Conservation (phyloP, 2,113 vertebrate species). For the Sander vitreus region DNA sequence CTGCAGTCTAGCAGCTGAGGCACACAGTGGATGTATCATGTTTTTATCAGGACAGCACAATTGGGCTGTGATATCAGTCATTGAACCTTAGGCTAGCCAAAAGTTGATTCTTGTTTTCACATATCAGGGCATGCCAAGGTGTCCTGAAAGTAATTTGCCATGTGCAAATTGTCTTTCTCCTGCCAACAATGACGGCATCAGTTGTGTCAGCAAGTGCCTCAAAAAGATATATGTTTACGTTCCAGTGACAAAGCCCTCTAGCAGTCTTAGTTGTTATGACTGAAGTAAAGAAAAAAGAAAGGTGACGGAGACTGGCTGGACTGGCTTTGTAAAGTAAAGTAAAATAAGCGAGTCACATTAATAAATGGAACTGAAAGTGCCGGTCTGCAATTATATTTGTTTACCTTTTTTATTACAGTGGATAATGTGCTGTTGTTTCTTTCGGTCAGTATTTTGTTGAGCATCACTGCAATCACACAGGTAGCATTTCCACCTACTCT, state of each 20-base stretch:
- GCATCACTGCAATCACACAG: slow-evolving; percentile 3
- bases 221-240: neutral
- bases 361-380: neutral
- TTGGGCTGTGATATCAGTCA: neutral
- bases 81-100: neutral
- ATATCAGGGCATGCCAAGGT: neutral
- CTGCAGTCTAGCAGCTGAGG: neutral
- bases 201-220: neutral
- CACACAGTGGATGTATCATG: neutral
- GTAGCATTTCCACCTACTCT: slow-evolving; percentile 19
- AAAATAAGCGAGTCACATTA: neutral
- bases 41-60: neutral
- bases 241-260: neutral
- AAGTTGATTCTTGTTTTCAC: neutral
- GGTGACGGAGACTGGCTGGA: too few relatives aligned
- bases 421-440: neutral
- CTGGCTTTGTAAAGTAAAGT: neutral
- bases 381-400: neutral
- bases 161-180: neutral
- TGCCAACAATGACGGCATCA: neutral
- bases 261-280: neutral
- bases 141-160: neutral
- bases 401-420: slow-evolving; percentile 9
- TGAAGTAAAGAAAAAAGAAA: too few relatives aligned
- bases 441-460: neutral